Evolutionary conservation across 2,113 vertebrate genomes (phyloP), one percentile per base, ranked within the genome.

Genomic region (Setophaga coronata): DNA sequence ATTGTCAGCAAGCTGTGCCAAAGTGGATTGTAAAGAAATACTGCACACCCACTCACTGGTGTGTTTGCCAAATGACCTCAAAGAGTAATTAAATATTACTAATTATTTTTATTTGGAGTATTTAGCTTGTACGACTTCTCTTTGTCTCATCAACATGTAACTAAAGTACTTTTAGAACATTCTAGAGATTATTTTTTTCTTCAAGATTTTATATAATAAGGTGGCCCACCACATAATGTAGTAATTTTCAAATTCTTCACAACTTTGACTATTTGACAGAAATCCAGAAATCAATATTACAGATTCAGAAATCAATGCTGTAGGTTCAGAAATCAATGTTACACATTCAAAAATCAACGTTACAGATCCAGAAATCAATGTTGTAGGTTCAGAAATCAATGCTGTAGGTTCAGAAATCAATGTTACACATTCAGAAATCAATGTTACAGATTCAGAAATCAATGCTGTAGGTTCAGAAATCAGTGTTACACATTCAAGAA

Each of bases 341-440:
- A 0, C 0, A 56, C 12, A 0, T 21, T 33, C 54, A 21, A 12
- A 56, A 33, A 54, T 54, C 53, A 47, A 26, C 9, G 34, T 3
- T 54, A 3, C 1, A 43, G 2, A 1, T 31, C 31, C 51, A 54
- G 29, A 54, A 53, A 53, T 53, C 20, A 29, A 11, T 53, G 28
- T 18, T 53, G 10, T 4, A 53, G 10, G 6, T 53, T 31, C 28
- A 18, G 51, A 53, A 53, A 53, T 54, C 53, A 47, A 29, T 9
- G 23, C 3, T 72, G 4, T 2, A 43, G 5, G 2, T 34, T 71
- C 17, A 70, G 7, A 71, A 90, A 77, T 33, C 34, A 45, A 38
- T 4, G 10, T 4, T 51, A 0, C 1, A 70, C 18, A 53, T 31
- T 62, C 21, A 69, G 21, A 73, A 87, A n/a, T n/a, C n/a, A n/a